Conservation (phyloP, 2,113 vertebrate species). For the Orthonyx spaldingii region DNA sequence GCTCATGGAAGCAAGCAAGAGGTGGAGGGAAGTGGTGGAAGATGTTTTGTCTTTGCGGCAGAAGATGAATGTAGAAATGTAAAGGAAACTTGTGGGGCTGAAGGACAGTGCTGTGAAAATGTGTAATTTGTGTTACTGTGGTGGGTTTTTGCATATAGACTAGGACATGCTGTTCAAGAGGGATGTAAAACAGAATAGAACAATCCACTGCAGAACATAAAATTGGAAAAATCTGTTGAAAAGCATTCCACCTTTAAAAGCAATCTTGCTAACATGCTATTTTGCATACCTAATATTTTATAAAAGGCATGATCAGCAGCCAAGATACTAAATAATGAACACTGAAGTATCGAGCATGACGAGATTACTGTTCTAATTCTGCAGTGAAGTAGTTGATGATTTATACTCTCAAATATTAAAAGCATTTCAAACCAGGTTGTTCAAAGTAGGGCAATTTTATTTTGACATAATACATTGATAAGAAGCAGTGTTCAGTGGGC, state of each 20-base stretch:
- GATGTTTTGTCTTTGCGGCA: background rate
- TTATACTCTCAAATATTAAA: background rate
- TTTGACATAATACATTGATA: background rate
- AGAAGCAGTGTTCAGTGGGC: background rate
- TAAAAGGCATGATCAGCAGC: background rate
- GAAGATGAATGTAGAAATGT: background rate
- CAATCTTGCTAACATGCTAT: background rate
- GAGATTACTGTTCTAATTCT: background rate
- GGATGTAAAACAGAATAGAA: background rate
- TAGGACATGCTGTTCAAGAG: background rate
- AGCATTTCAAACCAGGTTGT: background rate
- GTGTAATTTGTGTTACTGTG: background rate
- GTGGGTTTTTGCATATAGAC: background rate
- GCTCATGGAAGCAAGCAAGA: background rate
- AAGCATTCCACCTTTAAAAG: background rate
- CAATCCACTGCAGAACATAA: background rate
- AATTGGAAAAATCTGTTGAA: background rate
- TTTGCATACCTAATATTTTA: background rate
- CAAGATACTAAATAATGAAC: background rate
- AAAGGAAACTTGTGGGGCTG: background rate
- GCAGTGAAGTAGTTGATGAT: background rate
- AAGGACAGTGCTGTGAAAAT: background rate
- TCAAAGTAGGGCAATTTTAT: background rate
- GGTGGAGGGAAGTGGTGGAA: background rate
- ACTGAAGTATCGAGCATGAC: background rate